Percentiles rank a stretch among this genome's conserved stretches.
These are phyloP conservation scores for Umimayanthus kanabou DNA, from an alignment of 92 coral and sea anemone species.

Conservation along the genomic window DNA sequence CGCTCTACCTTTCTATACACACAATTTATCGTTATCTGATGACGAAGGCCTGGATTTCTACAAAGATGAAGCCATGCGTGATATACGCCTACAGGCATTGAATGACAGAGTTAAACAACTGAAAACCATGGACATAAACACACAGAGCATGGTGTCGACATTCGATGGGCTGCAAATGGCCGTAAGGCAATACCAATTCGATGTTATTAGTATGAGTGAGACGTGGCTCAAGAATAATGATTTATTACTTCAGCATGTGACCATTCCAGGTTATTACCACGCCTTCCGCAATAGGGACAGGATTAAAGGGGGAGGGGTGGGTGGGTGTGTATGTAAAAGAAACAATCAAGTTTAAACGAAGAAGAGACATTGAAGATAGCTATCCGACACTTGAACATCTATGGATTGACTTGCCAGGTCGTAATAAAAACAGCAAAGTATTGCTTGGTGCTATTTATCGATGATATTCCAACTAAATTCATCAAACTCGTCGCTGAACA, in stretches of 20 bases:
- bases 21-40: background rate
- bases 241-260: conserved; percentile 31
- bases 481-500: conserved; percentile 50
- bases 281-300: conserved; percentile 30
- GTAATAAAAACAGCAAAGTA: conserved; percentile 34
- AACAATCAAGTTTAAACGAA: conserved; percentile 38
- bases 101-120: background rate
- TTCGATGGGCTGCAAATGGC: conserved; percentile 25
- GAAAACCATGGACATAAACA: conserved; percentile 26
- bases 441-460: conserved; percentile 30
- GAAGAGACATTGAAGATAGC: conserved; percentile 37
- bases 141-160: conserved; percentile 23
- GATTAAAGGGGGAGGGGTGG: conserved; percentile 32
- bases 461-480: conserved; percentile 29
- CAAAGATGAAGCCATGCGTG: background rate
- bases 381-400: conserved; percentile 22
- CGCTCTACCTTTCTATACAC: background rate
- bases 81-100: background rate
- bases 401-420: conserved; percentile 34
- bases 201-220: conserved; percentile 38
- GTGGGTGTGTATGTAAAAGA: conserved; percentile 39
- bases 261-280: conserved; percentile 37
- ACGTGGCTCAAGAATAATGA: conserved; percentile 31
- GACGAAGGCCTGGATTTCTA: background rate
- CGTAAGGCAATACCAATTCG: background rate